Base-by-base conservation (phyloP, 1,140 invertebrate species). In the Euura saliciscinereae region DNA sequence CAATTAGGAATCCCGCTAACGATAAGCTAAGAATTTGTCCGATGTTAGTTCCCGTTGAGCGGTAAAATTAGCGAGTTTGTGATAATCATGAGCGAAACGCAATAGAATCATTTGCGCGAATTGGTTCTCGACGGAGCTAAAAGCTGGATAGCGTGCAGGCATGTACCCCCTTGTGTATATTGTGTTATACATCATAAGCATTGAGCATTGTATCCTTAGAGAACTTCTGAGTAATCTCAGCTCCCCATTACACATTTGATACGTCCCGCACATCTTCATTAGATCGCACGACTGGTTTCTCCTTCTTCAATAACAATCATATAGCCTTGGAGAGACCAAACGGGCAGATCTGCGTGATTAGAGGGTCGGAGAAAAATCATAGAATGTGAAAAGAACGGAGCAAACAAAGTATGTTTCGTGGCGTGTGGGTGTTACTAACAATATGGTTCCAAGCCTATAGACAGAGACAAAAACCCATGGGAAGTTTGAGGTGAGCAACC, bases 31-130 rank as follows among this genome's bases (percentile, higher is more conserved):
- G 51, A 59, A n/a, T 59, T 59, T 6, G 51, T 8, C 51, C 13
- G 13, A 59, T 59, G 51, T 59, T 59, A 3, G 13, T 4, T 8
- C 8, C 13, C 6, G 51, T 59, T 59, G 51, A n/a, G 51, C 8
- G 2, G 10, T 8, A n/a, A n/a, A 6, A n/a, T 6, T 59, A n/a
- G 51, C 51, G 51, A 59, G 51, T 59, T 59, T n/a, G 51, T 59
- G 51, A 59, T 59, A 59, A 59, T 4, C 10, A 11, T 11, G 51
- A 59, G 51, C 51, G 13, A 59, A 59, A 59, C 51, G 51, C 51
- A 59, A 59, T 59, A n/a, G 10, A 59, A 59, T 59, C 51, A 59
- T 59, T 59, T 59, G 51, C 51, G 51, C 51, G 13, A 59, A 59
- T n/a, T n/a, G 13, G 13, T 59, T 59, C 51, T 6, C 8, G 13